phyloP scores from a whole-genome alignment of 2,797 vertebrate species.

The Acanthurus lineatus region DNA sequence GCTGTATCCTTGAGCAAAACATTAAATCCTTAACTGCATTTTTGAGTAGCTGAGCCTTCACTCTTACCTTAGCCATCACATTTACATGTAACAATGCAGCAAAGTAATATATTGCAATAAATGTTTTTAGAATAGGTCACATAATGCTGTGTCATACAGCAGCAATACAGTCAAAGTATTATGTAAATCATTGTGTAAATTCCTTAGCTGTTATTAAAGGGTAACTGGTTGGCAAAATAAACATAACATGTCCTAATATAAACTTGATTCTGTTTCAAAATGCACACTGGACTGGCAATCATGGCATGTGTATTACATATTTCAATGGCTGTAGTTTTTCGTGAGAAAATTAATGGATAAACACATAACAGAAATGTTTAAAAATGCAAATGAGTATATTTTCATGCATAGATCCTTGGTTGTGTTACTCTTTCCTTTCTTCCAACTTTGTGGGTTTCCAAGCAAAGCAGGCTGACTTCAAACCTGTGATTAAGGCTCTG shows the following conservation, averaged over 20 bases:
- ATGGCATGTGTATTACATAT: background rate
- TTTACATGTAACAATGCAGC: background rate
- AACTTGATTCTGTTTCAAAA: background rate
- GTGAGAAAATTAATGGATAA: background rate
- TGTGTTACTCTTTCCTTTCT: conserved; percentile 31
- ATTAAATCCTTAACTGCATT: conserved; percentile 16
- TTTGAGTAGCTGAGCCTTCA: conserved; percentile 8
- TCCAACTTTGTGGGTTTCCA: conserved; percentile 37
- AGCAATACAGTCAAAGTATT: background rate
- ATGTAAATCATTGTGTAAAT: background rate
- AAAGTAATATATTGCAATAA: background rate
- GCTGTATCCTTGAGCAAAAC: conserved; percentile 23
- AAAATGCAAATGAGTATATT: conserved; percentile 27
- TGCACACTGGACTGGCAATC: background rate
- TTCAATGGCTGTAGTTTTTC: background rate
- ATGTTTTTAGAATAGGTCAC: no score
- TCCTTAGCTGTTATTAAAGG: background rate
- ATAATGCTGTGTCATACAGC: background rate
- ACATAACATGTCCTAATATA: background rate
- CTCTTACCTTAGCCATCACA: background rate
- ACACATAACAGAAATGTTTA: background rate
- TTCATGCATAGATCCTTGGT: conserved; percentile 19
- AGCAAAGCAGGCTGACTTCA: conserved; percentile 57
- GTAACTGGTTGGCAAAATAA: background rate
- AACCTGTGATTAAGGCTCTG: conserved; percentile 75